Conservation (phyloP, 2,113 vertebrate species). For the Chloebia gouldiae region DNA sequence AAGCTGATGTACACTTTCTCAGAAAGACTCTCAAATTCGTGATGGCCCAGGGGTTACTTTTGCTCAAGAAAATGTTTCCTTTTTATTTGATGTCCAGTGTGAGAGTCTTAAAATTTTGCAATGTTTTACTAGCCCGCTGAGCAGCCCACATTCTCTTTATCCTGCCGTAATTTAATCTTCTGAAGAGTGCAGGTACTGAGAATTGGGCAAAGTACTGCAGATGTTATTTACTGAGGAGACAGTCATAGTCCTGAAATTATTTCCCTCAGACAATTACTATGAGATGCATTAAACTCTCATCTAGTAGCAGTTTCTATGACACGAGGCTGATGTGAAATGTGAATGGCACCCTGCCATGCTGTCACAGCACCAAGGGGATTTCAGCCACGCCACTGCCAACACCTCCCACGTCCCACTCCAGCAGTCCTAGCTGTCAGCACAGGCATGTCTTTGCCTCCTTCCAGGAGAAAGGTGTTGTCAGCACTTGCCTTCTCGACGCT, state of each 20-base stretch:
- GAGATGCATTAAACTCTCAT: neutral
- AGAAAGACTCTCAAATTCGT: neutral
- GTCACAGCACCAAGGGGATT: neutral
- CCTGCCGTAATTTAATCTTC: slow-evolving; percentile 58
- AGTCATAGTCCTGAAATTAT: neutral
- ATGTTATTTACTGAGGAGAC: neutral
- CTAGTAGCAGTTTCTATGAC: neutral
- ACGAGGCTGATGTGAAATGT: neutral
- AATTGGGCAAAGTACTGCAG: neutral
- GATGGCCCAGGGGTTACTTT: neutral
- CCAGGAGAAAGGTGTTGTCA: neutral
- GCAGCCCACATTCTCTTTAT: slow-evolving; percentile 44
- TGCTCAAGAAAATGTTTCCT: neutral
- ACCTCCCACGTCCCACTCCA: neutral
- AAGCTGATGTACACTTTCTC: neutral
- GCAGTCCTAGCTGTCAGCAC: neutral
- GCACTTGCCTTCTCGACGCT: slow-evolving; percentile 92
- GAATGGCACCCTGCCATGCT: neutral
- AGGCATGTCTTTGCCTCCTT: neutral
- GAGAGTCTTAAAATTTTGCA: neutral
- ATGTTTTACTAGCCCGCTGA: slow-evolving; percentile 22
- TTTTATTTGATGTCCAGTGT: slow-evolving; percentile 27
- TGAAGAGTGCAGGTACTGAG: neutral
- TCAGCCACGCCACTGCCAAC: neutral
- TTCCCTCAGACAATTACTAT: neutral